Evolutionary conservation across 2,888 invertebrate species (phyloP).

Genomic region (Embidobia sp.): DNA sequence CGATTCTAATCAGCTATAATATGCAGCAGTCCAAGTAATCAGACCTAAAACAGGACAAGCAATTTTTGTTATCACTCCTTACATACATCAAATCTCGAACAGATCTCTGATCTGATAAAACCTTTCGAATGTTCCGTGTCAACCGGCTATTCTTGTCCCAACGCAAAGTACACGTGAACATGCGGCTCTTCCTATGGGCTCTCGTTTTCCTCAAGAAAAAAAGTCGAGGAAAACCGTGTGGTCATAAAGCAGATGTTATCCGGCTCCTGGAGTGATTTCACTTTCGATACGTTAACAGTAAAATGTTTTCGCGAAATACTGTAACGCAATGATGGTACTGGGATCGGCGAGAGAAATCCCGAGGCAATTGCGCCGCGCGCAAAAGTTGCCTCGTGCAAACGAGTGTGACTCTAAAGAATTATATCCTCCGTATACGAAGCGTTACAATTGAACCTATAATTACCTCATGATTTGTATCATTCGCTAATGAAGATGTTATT

Average conservation of each 20-base stretch:
- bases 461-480: slow-evolving; percentile 16
- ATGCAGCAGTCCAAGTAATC: too few species aligned
- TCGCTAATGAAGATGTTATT: slow-evolving; percentile 17
- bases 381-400: slow-evolving; percentile 6
- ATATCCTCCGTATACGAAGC: not conserved
- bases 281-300: slow-evolving; percentile 36
- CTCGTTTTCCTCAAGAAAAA: slow-evolving; percentile 26
- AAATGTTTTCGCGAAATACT: slow-evolving; percentile 33
- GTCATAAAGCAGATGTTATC: slow-evolving; percentile 25
- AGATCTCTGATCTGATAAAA: not conserved
- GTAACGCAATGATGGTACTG: slow-evolving; percentile 14
- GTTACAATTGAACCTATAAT: slow-evolving; percentile 15
- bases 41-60: too few species aligned
- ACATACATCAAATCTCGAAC: too few species aligned
- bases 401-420: slow-evolving; percentile 1
- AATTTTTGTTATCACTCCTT: too few species aligned
- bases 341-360: slow-evolving; percentile 28
- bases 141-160: slow-evolving; percentile 1
- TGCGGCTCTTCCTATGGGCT: slow-evolving; percentile 15
- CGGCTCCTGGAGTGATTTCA: slow-evolving; percentile 19
- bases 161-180: too few species aligned
- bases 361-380: not conserved
- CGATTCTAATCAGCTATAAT: too few species aligned
- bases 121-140: slow-evolving; percentile 4
- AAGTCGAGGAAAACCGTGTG: slow-evolving; percentile 10